These are phyloP conservation scores for Oreonectes daqikongensis DNA, from an alignment of 2,797 vertebrate genomes.

Conservation along the genomic window DNA sequence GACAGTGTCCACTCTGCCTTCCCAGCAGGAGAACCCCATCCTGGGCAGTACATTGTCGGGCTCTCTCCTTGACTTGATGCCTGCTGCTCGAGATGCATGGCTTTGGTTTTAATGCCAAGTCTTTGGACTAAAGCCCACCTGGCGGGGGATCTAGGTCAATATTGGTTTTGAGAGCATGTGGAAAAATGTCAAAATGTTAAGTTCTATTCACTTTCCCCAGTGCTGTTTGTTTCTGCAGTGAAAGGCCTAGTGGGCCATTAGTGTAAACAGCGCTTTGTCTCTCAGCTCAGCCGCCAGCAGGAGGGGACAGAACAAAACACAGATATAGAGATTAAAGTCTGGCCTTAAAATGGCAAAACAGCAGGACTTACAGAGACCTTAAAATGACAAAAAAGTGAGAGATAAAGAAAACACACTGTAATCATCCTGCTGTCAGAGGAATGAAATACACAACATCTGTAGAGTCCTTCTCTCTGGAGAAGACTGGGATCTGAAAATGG, in stretches of 20 bases:
- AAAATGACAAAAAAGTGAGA: conserved; percentile 66
- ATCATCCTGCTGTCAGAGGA: conserved; percentile 53
- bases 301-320: conserved; percentile 74
- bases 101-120: conserved; percentile 81
- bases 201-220: conserved; percentile 77
- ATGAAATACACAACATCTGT: conserved; percentile 45
- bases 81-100: conserved; percentile 78
- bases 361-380: conserved; percentile 65
- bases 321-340: conserved; percentile 73
- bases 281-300: conserved; percentile 75
- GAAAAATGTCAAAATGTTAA: conserved; percentile 85
- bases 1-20: conserved; percentile 76
- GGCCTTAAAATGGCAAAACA: conserved; percentile 70
- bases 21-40: conserved; percentile 77
- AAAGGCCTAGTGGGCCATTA: conserved; percentile 79
- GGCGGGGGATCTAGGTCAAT: conserved; percentile 82
- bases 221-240: conserved; percentile 80
- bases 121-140: conserved; percentile 77
- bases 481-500: conserved; percentile 13
- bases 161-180: conserved; percentile 83
- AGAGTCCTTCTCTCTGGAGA: conserved; percentile 35
- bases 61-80: conserved; percentile 77
- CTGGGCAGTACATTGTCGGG: conserved; percentile 78
- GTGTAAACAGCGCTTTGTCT: conserved; percentile 88
- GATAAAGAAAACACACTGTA: conserved; percentile 64